Percentiles rank a stretch among this genome's conserved stretches.
phyloP scores from a whole-genome alignment of 2,888 invertebrate species.

The Chrysodeixis includens region DNA sequence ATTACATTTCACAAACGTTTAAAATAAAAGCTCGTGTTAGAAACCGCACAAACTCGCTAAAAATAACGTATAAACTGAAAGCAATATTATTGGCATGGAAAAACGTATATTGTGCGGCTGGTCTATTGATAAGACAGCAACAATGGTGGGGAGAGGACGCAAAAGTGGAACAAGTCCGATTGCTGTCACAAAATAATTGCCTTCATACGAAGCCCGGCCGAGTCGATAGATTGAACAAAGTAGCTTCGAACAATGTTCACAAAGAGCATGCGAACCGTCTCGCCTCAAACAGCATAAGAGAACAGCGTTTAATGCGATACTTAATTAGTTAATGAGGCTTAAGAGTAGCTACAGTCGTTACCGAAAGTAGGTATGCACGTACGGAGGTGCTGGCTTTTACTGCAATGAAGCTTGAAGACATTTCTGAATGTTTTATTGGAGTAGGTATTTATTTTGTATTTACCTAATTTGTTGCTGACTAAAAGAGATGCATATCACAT shows the following conservation, averaged over 20 bases:
- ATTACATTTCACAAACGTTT: neutral
- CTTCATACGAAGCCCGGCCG: slow-evolving; percentile 23
- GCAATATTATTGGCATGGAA: slow-evolving; percentile 17
- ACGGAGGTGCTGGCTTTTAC: neutral
- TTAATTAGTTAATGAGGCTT: slow-evolving; percentile 37
- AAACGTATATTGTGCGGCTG: slow-evolving; percentile 28
- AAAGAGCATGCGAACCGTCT: slow-evolving; percentile 5
- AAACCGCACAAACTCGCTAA: neutral
- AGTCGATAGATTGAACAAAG: slow-evolving; percentile 31
- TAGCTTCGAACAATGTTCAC: neutral
- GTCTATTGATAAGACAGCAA: slow-evolving; percentile 41
- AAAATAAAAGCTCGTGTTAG: slow-evolving; percentile 4
- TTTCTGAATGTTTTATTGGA: too few relatives aligned
- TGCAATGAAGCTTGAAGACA: neutral
- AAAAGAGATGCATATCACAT: too few relatives aligned
- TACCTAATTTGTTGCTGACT: too few relatives aligned
- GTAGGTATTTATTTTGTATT: too few relatives aligned
- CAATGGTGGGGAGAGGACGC: slow-evolving; percentile 24
- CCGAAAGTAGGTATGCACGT: neutral
- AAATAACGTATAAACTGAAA: slow-evolving; percentile 12
- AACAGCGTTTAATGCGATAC: slow-evolving; percentile 45
- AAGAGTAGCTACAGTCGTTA: neutral
- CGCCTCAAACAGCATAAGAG: slow-evolving; percentile 25
- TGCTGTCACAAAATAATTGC: slow-evolving; percentile 50
- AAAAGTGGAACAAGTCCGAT: slow-evolving; percentile 44